Conservation (phyloP, 2,888 invertebrate genomes). For the Galeopsomyia nigrocyanea region DNA sequence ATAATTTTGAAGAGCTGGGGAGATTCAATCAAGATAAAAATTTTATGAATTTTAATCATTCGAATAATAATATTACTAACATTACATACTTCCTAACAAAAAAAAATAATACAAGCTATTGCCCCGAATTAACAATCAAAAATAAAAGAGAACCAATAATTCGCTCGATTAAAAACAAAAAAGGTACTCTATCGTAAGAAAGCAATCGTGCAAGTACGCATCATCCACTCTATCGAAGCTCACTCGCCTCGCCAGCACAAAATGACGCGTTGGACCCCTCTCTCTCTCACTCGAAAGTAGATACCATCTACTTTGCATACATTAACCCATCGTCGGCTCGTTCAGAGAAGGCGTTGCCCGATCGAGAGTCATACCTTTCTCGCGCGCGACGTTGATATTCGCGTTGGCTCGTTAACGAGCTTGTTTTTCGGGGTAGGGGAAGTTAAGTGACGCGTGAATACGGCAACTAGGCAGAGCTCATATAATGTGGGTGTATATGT, state of each 20-base stretch:
- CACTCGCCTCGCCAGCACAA: background rate
- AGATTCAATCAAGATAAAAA: too few relatives aligned
- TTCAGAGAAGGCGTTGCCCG: slow-evolving; percentile 44
- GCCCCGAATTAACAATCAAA: too few relatives aligned
- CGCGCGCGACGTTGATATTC: slow-evolving; percentile 11
- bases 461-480: background rate
- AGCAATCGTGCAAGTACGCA: slow-evolving; percentile 3
- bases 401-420: slow-evolving; percentile 31
- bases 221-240: background rate
- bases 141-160: background rate
- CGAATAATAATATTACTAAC: too few relatives aligned
- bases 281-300: slow-evolving; percentile 33
- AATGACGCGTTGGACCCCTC: slow-evolving; percentile 13
- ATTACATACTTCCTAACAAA: too few relatives aligned
- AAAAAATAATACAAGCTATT: too few relatives aligned
- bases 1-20: too few relatives aligned
- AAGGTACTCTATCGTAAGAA: background rate
- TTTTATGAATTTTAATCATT: too few relatives aligned
- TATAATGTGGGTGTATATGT: background rate
- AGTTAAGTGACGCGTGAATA: slow-evolving; percentile 29
- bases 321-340: slow-evolving; percentile 51
- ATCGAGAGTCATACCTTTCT: background rate
- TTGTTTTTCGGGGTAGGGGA: slow-evolving; percentile 27
- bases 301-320: slow-evolving; percentile 61
- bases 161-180: too few relatives aligned